These are phyloP conservation scores for Megalonaias nervosa DNA, from an alignment of 1,140 invertebrate species.

Conservation along the genomic window DNA sequence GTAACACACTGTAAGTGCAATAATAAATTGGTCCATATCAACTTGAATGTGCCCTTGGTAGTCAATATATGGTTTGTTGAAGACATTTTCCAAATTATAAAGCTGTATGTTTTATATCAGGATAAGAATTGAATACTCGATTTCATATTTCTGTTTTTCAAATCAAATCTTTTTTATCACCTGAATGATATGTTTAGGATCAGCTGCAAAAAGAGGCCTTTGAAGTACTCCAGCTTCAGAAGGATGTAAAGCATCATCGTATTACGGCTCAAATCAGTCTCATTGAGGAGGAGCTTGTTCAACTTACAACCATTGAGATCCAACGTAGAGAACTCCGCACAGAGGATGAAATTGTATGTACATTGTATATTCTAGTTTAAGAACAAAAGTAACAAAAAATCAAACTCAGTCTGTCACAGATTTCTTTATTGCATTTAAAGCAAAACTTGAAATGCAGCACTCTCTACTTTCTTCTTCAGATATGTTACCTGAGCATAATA, in stretches of 20 bases:
- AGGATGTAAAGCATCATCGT: constrained; percentile 83
- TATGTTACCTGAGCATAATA: no score
- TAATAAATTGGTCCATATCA: background rate
- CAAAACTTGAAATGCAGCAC: no score
- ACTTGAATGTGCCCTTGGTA: background rate
- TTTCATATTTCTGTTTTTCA: background rate
- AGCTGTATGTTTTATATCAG: background rate
- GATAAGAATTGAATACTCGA: background rate
- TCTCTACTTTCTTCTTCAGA: no score
- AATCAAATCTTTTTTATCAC: background rate
- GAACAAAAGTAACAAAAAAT: no score
- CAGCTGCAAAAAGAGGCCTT: constrained; percentile 83
- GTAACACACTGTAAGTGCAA: no score
- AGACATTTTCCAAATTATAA: background rate
- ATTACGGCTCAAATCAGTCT: constrained; percentile 81
- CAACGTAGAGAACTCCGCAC: constrained; percentile 80
- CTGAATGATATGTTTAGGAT: constrained; percentile 47
- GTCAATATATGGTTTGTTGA: background rate
- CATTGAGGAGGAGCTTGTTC: constrained; percentile 83
- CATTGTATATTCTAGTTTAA: background rate
- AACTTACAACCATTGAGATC: constrained; percentile 83
- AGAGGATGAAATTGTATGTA: constrained; percentile 75
- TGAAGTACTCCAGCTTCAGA: constrained; percentile 80
- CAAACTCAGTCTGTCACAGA: no score
- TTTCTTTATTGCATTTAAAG: no score